Evolutionary conservation across 1,140 invertebrate species (phyloP), one percentile per base, ranked within the genome.

Genomic region (Atopsyche davidsoni): DNA sequence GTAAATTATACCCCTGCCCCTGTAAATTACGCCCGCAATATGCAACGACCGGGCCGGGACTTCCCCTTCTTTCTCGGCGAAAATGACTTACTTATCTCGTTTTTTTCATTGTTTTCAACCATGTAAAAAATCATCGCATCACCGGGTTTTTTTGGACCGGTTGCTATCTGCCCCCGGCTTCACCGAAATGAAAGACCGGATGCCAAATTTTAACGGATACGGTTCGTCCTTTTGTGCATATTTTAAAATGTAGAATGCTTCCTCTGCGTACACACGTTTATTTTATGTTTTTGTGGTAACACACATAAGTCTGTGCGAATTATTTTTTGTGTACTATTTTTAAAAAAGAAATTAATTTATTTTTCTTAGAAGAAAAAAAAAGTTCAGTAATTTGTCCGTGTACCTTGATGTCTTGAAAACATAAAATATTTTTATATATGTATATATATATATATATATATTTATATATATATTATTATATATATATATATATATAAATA

Each of bases 11-110:
- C n/a, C n/a, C n/a, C n/a, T n/a, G n/a, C n/a, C n/a, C n/a, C n/a
- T n/a, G n/a, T 47, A 36, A 47, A 39, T 47, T 47, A 47, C 34
- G 22, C 35, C 24, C 21, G 46, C 46, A 47, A 47, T 47, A 47
- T 47, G 46, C 40, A 24, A 22, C 34, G 24, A 47, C 17, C 46
- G 25, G 31, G 19, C 44, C 35, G 34, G 24, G 34, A 22, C n/a
- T 35, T 34, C 38, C 25, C 44, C 44, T 35, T 19, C 18, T 39
- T 35, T 17, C 34, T 22, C 28, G 7, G 24, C 46, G 16, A 11
- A 41, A 41, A 49, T 49, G 46, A 49, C 46, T 49, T 49, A 49
- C 46, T 49, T 49, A 49, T 49, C 46, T 49, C 46, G 42, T 49
- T 49, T 49, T 49, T 42, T 39, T 18, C 46, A 49, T 49, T 49